Evolutionary conservation across 2,888 invertebrate genomes (phyloP).

Genomic region (Cheilosia vulpina): DNA sequence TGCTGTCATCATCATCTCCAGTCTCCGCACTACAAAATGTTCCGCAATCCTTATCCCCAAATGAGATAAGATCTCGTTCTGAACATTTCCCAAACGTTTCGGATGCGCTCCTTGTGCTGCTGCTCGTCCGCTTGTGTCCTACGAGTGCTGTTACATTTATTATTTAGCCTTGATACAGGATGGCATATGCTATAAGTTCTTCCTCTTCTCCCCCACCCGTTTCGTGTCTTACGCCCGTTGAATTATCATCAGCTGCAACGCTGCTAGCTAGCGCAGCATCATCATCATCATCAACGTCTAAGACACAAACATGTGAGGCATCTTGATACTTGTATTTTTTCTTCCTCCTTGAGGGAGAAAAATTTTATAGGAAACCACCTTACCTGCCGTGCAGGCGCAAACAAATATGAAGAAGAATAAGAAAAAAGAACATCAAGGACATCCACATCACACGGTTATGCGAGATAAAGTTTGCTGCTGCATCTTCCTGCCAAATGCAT

Average conservation of each 20-base stretch:
- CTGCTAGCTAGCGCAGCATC: conserved; percentile 27
- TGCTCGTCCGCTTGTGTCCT: conserved; percentile 33
- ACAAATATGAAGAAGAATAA: conserved; percentile 15
- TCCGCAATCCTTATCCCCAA: conserved; percentile 71
- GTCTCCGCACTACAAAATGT: conserved; percentile 39
- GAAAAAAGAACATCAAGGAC: conserved; percentile 67
- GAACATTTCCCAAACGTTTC: conserved; percentile 43
- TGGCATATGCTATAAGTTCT: conserved; percentile 47
- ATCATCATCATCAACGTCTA: conserved; percentile 66
- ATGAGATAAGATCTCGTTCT: conserved; percentile 62
- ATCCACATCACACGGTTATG: conserved; percentile 46
- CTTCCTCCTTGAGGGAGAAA: not conserved
- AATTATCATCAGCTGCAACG: conserved; percentile 63
- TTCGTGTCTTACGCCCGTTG: not conserved
- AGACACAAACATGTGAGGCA: conserved; percentile 69
- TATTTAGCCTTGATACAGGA: conserved; percentile 57
- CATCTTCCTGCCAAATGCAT: conserved; percentile 44
- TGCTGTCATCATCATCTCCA: conserved; percentile 54
- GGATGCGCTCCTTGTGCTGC: conserved; percentile 1
- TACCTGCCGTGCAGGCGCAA: conserved; percentile 44
- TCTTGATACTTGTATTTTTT: conserved; percentile 60
- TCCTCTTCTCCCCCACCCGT: not conserved
- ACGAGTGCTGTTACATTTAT: conserved; percentile 57
- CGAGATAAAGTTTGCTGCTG: conserved; percentile 38
- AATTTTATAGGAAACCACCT: conserved; percentile 10